phyloP scores from a whole-genome alignment of 2,797 vertebrate genomes.

The Ctenopoma kingsleyae region DNA sequence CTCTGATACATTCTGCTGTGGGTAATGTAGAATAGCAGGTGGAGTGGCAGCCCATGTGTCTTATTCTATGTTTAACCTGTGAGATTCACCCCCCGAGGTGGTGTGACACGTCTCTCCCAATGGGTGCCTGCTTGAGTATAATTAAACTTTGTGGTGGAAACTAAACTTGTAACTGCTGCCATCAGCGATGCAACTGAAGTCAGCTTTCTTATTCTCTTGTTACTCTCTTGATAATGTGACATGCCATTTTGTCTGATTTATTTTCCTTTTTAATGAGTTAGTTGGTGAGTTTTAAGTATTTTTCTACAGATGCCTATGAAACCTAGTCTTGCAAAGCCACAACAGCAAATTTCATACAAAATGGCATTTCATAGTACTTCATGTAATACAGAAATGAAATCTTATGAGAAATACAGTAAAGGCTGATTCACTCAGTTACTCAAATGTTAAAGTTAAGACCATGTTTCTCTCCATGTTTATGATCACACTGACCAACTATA shows the following conservation, averaged over 20 bases:
- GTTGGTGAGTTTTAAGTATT: not conserved
- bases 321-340: not conserved
- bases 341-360: not conserved
- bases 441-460: not conserved
- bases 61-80: too few relatives aligned
- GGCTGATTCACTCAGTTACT: too few relatives aligned
- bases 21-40: too few relatives aligned
- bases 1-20: too few relatives aligned
- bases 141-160: constrained; percentile 66
- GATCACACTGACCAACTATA: too few relatives aligned
- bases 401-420: not conserved
- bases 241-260: not conserved
- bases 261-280: not conserved
- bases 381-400: not conserved
- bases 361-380: not conserved
- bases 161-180: constrained; percentile 64
- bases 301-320: not conserved
- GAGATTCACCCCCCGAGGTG: too few relatives aligned
- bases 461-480: too few relatives aligned
- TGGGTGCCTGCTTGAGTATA: constrained; percentile 59
- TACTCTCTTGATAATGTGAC: constrained; percentile 11
- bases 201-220: constrained; percentile 30
- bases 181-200: constrained; percentile 38
- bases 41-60: too few relatives aligned
- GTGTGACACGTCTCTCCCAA: constrained; percentile 9